Percentiles rank a stretch among this genome's conserved stretches.
These are phyloP conservation scores for Phodopus roborovskii DNA, from an alignment of 2,113 vertebrate species.

Conservation along the genomic window DNA sequence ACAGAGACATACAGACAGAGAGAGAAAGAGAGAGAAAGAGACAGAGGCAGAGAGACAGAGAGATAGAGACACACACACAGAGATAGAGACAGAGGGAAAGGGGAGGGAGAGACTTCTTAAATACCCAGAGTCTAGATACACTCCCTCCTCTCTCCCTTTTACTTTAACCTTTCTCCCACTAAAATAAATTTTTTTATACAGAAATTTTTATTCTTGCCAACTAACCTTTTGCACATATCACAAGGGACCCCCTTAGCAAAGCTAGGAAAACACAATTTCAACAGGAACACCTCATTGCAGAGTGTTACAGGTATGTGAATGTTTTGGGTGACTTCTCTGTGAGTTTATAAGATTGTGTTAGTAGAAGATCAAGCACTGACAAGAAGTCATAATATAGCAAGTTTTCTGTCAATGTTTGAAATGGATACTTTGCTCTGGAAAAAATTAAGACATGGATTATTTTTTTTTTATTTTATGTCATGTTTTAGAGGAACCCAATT, in stretches of 20 bases:
- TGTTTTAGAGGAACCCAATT: not conserved
- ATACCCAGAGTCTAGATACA: not conserved
- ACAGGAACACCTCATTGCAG: not conserved
- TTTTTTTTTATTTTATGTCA: conserved; percentile 59
- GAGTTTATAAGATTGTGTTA: not conserved
- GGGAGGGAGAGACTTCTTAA: not conserved
- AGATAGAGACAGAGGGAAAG: not conserved
- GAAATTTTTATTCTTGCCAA: not conserved
- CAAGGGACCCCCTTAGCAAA: not conserved
- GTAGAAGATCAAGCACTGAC: not conserved
- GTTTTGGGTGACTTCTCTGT: not conserved
- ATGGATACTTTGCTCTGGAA: conserved; percentile 9
- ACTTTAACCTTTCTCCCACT: not conserved
- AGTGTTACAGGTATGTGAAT: not conserved
- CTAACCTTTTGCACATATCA: not conserved
- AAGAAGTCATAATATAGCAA: not conserved
- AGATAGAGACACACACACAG: too few species aligned
- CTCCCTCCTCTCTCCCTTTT: not conserved
- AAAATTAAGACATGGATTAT: conserved; percentile 32
- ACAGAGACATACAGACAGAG: not conserved
- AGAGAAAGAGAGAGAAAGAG: not conserved
- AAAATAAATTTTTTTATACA: not conserved
- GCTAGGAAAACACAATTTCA: not conserved
- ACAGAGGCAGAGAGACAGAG: not conserved
- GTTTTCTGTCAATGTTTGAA: not conserved